Evolutionary conservation across 64 coral and sea anemone species (phyloP).

Genomic region (Actinia tenebrosa): DNA sequence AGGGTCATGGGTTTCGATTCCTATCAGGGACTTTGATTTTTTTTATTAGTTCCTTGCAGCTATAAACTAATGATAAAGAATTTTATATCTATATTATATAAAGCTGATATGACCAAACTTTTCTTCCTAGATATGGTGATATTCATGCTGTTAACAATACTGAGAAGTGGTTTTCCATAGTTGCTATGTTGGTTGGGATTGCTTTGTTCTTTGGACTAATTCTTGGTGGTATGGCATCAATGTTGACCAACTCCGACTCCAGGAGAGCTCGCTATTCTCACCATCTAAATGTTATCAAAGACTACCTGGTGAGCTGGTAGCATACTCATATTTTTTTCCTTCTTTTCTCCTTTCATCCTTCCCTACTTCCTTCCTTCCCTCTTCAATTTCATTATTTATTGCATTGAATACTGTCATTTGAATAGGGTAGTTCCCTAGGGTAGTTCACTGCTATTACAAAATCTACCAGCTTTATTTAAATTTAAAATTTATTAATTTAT

Average conservation of each 20-base stretch:
- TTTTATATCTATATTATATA: too few species aligned
- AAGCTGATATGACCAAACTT: background rate
- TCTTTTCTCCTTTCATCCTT: background rate
- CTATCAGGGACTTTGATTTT: too few species aligned
- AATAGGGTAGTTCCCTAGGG: too few species aligned
- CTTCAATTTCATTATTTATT: too few species aligned
- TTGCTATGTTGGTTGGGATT: slow-evolving; percentile 80
- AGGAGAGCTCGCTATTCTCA: slow-evolving; percentile 68
- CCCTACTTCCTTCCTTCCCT: background rate
- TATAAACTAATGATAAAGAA: too few species aligned
- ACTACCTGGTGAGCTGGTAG: slow-evolving; percentile 39
- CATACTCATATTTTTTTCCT: background rate
- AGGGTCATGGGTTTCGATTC: too few species aligned
- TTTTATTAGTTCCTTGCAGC: too few species aligned
- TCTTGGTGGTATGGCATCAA: slow-evolving; percentile 85
- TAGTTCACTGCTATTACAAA: too few species aligned
- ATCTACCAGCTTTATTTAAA: too few species aligned
- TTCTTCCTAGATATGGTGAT: slow-evolving; percentile 66
- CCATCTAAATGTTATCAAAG: slow-evolving; percentile 69
- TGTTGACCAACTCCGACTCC: slow-evolving; percentile 80
- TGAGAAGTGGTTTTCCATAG: slow-evolving; percentile 66
- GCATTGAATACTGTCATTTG: too few species aligned
- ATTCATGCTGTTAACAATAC: slow-evolving; percentile 46
- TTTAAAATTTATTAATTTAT: too few species aligned
- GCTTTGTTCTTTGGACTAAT: slow-evolving; percentile 76